Evolutionary conservation across 2,113 vertebrate species (phyloP).

Genomic region (Nannospalax galili): DNA sequence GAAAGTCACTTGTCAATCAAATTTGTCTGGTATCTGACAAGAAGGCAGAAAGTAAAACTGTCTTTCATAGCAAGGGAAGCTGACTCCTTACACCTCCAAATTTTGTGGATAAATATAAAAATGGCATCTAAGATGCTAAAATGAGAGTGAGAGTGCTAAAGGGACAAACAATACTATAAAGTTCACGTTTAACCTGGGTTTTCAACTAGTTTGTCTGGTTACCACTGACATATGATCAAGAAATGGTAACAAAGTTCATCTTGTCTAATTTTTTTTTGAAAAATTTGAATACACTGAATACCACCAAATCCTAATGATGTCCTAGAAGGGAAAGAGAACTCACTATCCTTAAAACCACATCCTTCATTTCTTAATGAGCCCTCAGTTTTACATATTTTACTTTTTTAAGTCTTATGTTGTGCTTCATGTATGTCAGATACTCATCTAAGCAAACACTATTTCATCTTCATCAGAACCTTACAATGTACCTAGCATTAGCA

Average conservation of each 20-base stretch:
- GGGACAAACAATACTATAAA: neutral
- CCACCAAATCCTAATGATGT: neutral
- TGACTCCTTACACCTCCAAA: neutral
- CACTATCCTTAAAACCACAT: neutral
- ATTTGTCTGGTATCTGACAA: conserved; percentile 47
- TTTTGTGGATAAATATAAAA: conserved; percentile 32
- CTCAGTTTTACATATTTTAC: conserved; percentile 11
- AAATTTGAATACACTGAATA: conserved; percentile 7
- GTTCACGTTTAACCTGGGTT: neutral
- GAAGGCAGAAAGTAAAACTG: conserved; percentile 41
- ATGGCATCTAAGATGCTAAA: conserved; percentile 2
- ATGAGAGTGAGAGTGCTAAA: neutral
- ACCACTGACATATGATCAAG: neutral
- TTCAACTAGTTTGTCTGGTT: neutral
- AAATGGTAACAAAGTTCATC: neutral
- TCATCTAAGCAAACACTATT: conserved; percentile 41
- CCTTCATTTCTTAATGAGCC: neutral
- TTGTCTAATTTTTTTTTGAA: conserved; percentile 2
- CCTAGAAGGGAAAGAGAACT: conserved; percentile 21
- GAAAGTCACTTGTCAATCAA: conserved; percentile 55
- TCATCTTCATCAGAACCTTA: neutral
- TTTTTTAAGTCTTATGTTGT: conserved; percentile 4
- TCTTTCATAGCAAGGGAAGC: conserved; percentile 46
- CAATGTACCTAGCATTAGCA: neutral
- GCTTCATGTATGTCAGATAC: conserved; percentile 28